phyloP scores from a whole-genome alignment of 2,113 vertebrate species.

The Ptilonorhynchus violaceus region DNA sequence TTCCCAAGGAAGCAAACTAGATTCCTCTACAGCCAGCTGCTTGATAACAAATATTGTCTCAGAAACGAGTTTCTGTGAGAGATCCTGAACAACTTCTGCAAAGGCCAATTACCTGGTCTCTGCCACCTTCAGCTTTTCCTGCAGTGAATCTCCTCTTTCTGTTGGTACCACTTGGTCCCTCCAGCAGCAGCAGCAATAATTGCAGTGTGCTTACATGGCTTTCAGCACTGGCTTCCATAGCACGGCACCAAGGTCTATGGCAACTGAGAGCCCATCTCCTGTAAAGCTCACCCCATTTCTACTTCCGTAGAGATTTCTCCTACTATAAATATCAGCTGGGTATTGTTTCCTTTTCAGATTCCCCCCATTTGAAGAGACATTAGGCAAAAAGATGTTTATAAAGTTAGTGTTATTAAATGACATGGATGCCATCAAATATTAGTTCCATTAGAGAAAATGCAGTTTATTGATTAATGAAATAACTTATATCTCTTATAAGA shows the following conservation, averaged over 20 bases:
- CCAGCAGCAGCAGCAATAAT: background rate
- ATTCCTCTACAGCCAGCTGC: background rate
- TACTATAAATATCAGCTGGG: background rate
- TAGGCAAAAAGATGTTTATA: background rate
- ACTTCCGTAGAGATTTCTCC: background rate
- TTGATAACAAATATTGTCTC: background rate
- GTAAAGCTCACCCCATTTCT: background rate
- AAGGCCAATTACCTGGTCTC: background rate
- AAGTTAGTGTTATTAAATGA: background rate
- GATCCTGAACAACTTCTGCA: background rate
- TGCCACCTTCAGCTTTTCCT: background rate
- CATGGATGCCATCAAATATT: background rate
- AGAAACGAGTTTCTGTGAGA: background rate
- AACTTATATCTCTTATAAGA: background rate
- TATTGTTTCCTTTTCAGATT: background rate
- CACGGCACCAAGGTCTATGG: background rate
- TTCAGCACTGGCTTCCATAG: background rate
- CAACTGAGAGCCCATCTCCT: background rate
- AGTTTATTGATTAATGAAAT: background rate
- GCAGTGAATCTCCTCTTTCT: background rate
- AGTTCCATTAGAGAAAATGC: background rate
- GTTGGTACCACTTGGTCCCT: background rate
- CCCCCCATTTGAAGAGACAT: background rate
- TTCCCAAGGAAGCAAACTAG: background rate
- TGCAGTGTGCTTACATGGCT: background rate